Base-by-base conservation (phyloP, 92 coral and sea anemone species). In the Pocillopora meandrina region DNA sequence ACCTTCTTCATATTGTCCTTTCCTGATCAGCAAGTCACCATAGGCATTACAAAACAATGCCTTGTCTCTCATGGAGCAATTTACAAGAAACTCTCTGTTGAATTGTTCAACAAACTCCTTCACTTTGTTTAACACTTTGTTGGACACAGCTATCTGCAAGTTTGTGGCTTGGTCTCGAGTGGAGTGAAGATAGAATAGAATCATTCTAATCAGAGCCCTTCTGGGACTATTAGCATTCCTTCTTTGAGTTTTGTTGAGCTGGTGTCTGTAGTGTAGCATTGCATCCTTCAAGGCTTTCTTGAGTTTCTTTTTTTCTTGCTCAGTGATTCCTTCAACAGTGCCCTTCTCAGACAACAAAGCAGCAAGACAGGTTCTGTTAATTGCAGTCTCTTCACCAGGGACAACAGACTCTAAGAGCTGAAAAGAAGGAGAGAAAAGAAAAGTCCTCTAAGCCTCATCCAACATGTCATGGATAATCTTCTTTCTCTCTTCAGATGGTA, bases 321-420 rank as follows among this genome's bases (percentile, higher is more conserved):
- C 10, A 9, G 26, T 82, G 49, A 82, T 82, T 20, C 86, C 79
- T 23, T 15, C 12, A 2, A 72, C 71, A 19, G 72, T 10, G 21
- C 79, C 86, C 59, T 82, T 82, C 79, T 82, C 86, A 23, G 86
- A 82, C 15, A 12, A 73, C 79, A 82, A 61, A n/a, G 86, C 86
- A 61, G 79, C 80, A 2, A 60, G 36, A 47, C 86, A 82, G 4
- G 86, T 82, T 17, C 78, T 72, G 17, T 82, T 82, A 42, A 74
- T 31, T 35, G 86, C 77, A 15, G 86, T 82, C 62, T 61, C 79
- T 31, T 73, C 80, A 36, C 86, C 86, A 9, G 72, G 79, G 63
- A 82, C 86, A 61, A 82, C 79, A 16, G 79, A 19, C 79, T 72
- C 86, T 56, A 82, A 31, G 52, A 72, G 61, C 86, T 82, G 78